phyloP scores from a whole-genome alignment of 2,113 vertebrate species.

The Miniopterus natalensis region DNA sequence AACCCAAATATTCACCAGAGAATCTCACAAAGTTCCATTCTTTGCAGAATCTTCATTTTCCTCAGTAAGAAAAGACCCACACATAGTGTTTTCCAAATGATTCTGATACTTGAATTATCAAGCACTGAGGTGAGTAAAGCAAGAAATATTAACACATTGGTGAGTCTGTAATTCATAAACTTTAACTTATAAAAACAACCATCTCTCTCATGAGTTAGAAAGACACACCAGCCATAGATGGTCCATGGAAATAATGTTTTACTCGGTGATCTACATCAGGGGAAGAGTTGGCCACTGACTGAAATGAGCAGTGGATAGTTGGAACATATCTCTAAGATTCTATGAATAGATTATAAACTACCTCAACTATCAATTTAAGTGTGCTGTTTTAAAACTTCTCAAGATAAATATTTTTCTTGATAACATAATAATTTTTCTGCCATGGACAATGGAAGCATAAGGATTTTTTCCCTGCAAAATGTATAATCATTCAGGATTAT shows the following conservation, averaged over 20 bases:
- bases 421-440: constrained; percentile 17
- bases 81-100: constrained; percentile 9
- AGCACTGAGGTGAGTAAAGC: neutral
- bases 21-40: neutral
- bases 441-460: constrained; percentile 23
- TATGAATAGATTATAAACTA: neutral
- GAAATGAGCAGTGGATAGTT: neutral
- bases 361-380: neutral
- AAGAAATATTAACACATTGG: neutral
- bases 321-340: neutral
- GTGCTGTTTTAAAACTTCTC: neutral
- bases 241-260: neutral
- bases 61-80: neutral
- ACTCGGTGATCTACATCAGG: neutral
- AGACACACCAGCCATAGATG: neutral
- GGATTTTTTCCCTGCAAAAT: constrained; percentile 27
- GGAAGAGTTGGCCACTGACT: neutral
- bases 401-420: neutral
- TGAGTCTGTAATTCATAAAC: neutral
- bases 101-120: neutral
- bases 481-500: neutral
- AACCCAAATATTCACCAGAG: constrained; percentile 20
- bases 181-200: constrained; percentile 16
- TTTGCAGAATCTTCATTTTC: constrained; percentile 3
- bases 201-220: neutral